These are phyloP conservation scores for Neotragus pygmaeus DNA, from an alignment of 2,113 vertebrate species.

Conservation along the genomic window DNA sequence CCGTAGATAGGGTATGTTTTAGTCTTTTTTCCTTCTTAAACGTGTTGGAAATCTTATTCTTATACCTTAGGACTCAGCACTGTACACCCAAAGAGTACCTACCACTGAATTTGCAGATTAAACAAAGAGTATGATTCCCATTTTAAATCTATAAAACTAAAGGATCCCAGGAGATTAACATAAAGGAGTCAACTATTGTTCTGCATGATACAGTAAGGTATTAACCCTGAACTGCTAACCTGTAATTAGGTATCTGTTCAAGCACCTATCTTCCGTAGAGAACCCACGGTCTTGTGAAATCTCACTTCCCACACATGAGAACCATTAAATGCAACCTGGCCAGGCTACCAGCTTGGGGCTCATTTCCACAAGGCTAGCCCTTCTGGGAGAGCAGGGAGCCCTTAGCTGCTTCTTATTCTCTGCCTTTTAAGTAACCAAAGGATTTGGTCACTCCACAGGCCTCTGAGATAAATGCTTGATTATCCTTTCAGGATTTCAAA, in stretches of 20 bases:
- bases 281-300: not conserved
- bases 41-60: slow-evolving; percentile 27
- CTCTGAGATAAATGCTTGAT: slow-evolving; percentile 15
- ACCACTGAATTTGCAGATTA: slow-evolving; percentile 3
- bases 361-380: not conserved
- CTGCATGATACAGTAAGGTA: not conserved
- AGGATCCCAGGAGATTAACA: not conserved
- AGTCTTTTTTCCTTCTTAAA: slow-evolving; percentile 10
- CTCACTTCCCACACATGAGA: not conserved
- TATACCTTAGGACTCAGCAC: not conserved
- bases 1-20: not conserved
- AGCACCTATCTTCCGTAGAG: not conserved
- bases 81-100: not conserved
- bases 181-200: not conserved
- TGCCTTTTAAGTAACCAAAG: slow-evolving; percentile 13
- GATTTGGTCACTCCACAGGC: not conserved
- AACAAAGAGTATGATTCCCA: not conserved
- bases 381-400: not conserved
- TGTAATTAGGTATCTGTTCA: not conserved
- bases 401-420: not conserved
- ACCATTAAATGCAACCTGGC: not conserved
- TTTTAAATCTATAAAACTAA: slow-evolving; percentile 29
- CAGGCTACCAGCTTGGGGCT: not conserved
- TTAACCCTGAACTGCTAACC: not conserved
- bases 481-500: slow-evolving; percentile 27